Conservation (phyloP, 2,797 vertebrate genomes). For the Lacerta viridis region DNA sequence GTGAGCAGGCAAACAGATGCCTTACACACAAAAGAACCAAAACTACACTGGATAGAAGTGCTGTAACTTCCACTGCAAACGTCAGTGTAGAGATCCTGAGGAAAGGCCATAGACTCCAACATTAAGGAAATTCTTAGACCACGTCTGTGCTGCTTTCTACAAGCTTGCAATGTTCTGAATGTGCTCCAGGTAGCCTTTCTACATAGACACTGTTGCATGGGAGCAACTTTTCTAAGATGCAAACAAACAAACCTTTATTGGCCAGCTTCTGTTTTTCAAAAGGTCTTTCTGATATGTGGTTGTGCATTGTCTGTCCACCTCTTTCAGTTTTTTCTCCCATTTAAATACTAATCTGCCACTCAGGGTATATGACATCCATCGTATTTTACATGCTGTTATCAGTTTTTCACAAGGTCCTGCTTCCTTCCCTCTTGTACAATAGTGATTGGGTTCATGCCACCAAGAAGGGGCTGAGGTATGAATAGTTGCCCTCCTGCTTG, state of each 20-base stretch:
- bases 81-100: neutral
- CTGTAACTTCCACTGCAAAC: neutral
- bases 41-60: neutral
- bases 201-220: neutral
- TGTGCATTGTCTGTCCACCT: neutral
- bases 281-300: neutral
- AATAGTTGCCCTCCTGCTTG: neutral
- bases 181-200: neutral
- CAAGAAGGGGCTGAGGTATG: neutral
- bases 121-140: neutral
- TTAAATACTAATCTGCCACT: neutral
- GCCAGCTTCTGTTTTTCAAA: neutral
- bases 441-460: neutral
- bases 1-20: constrained; percentile 3
- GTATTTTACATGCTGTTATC: neutral
- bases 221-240: neutral
- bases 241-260: neutral
- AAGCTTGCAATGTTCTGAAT: neutral
- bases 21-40: neutral
- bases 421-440: neutral
- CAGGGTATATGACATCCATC: neutral
- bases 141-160: neutral
- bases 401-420: neutral
- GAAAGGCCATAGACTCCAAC: too few relatives aligned
- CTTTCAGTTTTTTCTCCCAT: neutral